Conservation (phyloP, 2,113 vertebrate species). For the Alouatta palliata region DNA sequence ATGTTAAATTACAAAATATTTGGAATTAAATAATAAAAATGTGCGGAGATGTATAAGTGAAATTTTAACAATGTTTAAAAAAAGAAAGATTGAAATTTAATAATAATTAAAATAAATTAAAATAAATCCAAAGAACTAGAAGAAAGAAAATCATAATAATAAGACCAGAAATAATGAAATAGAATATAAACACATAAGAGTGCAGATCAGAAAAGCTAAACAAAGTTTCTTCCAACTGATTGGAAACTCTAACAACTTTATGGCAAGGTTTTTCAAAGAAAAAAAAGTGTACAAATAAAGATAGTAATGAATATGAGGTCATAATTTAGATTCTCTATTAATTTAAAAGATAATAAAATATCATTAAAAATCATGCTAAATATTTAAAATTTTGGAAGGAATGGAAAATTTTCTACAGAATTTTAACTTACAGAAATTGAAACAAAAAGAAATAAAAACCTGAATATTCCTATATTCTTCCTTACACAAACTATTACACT, state of each 20-base stretch:
- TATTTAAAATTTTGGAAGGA: neutral
- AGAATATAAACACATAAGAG: neutral
- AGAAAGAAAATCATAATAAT: neutral
- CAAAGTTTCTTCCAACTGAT: neutral
- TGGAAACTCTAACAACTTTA: neutral
- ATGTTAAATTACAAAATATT: neutral
- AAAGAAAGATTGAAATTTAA: neutral
- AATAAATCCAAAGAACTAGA: neutral
- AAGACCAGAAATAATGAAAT: neutral
- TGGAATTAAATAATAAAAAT: neutral
- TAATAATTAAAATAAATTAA: neutral
- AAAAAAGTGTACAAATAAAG: neutral
- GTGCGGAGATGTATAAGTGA: neutral
- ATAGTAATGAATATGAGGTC: neutral
- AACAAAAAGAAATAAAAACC: neutral
- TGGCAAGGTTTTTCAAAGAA: neutral
- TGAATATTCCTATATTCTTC: neutral
- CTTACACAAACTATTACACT: neutral
- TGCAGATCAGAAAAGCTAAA: neutral
- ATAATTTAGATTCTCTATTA: neutral
- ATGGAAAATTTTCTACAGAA: neutral
- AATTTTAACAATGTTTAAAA: neutral
- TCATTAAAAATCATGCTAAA: neutral
- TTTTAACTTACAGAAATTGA: neutral
- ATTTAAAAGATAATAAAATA: neutral